Evolutionary conservation across 2,113 vertebrate genomes (phyloP).

Genomic region (Hippocampus zosterae): DNA sequence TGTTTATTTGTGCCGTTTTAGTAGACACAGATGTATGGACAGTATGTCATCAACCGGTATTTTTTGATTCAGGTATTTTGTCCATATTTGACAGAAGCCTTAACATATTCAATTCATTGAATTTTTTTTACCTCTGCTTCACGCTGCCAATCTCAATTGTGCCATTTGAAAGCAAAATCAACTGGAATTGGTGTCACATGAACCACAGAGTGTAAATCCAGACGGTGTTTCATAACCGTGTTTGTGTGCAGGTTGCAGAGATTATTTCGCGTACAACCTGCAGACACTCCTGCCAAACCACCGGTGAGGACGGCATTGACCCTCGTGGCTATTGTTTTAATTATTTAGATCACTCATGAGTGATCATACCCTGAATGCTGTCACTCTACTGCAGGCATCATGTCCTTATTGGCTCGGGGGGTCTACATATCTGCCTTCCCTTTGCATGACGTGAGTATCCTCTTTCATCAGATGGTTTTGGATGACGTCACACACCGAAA

Average conservation of each 20-base stretch:
- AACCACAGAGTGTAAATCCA: background rate
- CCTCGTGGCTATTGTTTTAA: background rate
- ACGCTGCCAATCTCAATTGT: background rate
- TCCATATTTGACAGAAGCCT: background rate
- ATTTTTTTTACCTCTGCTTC: background rate
- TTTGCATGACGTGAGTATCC: slow-evolving; percentile 85
- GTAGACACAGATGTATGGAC: too few relatives aligned
- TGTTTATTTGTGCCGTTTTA: background rate
- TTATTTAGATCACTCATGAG: background rate
- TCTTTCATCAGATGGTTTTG: too few relatives aligned
- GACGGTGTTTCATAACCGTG: background rate
- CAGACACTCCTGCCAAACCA: slow-evolving; percentile 83
- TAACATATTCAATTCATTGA: background rate
- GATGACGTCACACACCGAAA: too few relatives aligned
- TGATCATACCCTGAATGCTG: background rate
- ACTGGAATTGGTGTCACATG: background rate
- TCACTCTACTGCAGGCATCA: slow-evolving; percentile 76
- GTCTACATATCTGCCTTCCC: slow-evolving; percentile 91
- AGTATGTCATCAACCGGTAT: too few relatives aligned
- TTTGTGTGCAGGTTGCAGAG: slow-evolving; percentile 81
- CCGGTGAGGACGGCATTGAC: slow-evolving; percentile 76
- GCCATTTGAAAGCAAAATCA: background rate
- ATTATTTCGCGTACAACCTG: slow-evolving; percentile 87
- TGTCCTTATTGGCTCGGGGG: slow-evolving; percentile 85
- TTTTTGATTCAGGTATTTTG: background rate